Evolutionary conservation across 2,113 vertebrate genomes (phyloP), one percentile per base, ranked within the genome.

Genomic region (Petroica traversi): DNA sequence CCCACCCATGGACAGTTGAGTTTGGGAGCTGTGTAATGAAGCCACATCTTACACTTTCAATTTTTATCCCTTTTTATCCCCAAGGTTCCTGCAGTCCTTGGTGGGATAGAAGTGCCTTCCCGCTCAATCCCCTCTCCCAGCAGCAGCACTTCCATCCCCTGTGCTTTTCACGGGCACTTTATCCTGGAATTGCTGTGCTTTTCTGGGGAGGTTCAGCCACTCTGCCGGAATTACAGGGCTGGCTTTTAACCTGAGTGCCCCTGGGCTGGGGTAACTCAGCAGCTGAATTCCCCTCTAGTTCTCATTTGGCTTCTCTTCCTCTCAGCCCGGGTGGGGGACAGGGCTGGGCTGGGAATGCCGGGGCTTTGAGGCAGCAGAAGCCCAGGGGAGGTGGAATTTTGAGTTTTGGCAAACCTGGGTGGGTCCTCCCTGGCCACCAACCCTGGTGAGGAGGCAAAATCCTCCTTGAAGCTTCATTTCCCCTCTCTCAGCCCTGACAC

Each of bases 301-400:
- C 75, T 62, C 38, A 3, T 19, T 25, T 83, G 76, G 6, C 41
- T 54, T 43, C 41, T 62, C 48, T 15, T 19, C 55, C 5, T 19
- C 86, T 69, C 46, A 38, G 71, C 38, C 26, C 41, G 23, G 22
- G 2, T 0, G 28, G 16, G 41, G 77, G 41, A 18, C 23, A 6
- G 22, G 8, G 23, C 19, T 34, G 20, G 20, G 2, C 29, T 3
- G 1, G 5, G 10, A 46, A 2, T 25, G 23, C 0, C 2, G 0
- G 16, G 2, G n/a, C 9, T 68, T 34, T 0, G 3, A 61, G 72
- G 71, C 5, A 6, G 25, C 25, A 52, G 40, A 59, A 77, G 20
- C 64, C 74, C 5, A 66, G 23, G 23, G 41, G 41, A 11, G 41
- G 13, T 14, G 6, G 38, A 69, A n/a, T 20, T 26, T 0, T 0